Percentiles rank a stretch among this genome's conserved stretches.
Conservation (phyloP, 1,140 invertebrate genomes). For the Anagrus nilaparvatae region DNA sequence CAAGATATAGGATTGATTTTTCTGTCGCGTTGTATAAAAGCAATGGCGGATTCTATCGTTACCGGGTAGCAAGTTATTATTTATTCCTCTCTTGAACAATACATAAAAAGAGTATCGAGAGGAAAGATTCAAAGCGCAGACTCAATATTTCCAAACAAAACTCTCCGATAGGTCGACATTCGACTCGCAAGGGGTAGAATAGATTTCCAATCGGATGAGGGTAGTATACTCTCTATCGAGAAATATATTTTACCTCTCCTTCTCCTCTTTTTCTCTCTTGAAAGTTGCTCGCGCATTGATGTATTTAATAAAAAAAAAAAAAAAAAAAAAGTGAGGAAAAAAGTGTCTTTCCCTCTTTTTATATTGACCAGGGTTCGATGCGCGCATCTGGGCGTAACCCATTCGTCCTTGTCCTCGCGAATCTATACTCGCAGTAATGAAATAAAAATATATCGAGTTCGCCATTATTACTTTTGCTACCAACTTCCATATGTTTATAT, state of each 20-base stretch:
- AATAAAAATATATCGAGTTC: too few species aligned
- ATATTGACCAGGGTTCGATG: constrained; percentile 45
- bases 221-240: constrained; percentile 29
- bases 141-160: constrained; percentile 44
- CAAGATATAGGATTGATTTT: constrained; percentile 20
- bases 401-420: constrained; percentile 34
- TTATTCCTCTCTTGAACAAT: constrained; percentile 14
- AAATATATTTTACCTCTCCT: constrained; percentile 17
- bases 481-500: too few species aligned
- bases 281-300: constrained; percentile 32
- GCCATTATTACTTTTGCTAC: too few species aligned
- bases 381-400: constrained; percentile 45
- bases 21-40: constrained; percentile 5
- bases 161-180: constrained; percentile 44
- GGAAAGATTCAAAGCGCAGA: constrained; percentile 33
- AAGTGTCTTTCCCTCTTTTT: too few species aligned
- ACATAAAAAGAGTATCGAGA: constrained; percentile 10
- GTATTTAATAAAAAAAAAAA: too few species aligned
- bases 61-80: neutral
- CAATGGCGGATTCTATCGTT: constrained; percentile 13
- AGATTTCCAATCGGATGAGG: constrained; percentile 44
- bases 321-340: too few species aligned
- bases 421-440: too few species aligned
- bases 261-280: constrained; percentile 18
- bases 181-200: constrained; percentile 43